A percentile compares a stretch with the other conserved stretches of the same genome.
Conservation (phyloP, 2,797 vertebrate genomes). For the Eulemur mongoz region DNA sequence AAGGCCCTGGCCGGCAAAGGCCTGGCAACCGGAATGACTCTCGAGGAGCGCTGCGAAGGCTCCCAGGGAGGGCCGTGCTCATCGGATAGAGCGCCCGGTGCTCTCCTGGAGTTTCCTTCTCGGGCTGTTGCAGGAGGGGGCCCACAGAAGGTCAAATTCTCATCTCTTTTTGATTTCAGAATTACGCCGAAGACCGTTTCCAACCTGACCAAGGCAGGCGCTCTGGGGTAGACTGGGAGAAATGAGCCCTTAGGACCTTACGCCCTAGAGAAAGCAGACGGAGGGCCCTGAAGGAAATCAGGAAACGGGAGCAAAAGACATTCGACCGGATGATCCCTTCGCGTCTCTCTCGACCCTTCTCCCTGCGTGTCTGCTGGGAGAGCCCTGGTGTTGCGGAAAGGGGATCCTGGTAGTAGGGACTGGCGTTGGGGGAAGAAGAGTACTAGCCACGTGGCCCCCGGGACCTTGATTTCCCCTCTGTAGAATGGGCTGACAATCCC, state of each 20-base stretch:
- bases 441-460: not conserved
- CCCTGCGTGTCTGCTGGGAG: not conserved
- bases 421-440: not conserved
- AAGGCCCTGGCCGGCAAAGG: rapidly evolving
- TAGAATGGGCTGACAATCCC: not conserved
- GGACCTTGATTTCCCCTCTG: not conserved
- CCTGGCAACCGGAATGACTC: not conserved
- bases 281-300: not conserved
- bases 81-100: not conserved
- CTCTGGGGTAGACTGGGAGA: not conserved
- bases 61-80: not conserved
- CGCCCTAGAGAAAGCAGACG: not conserved
- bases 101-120: not conserved
- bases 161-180: not conserved
- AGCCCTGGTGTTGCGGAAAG: not conserved
- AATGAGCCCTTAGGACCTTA: not conserved
- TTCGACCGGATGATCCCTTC: not conserved
- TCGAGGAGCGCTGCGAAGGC: not conserved
- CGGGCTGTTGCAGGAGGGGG: not conserved
- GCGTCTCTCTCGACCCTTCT: not conserved
- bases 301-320: not conserved
- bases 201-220: not conserved
- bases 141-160: not conserved
- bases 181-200: not conserved
- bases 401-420: not conserved